Evolutionary conservation across 1,140 invertebrate species (phyloP), one percentile per base, ranked within the genome.

Genomic region (Pachyrhynchus sulphureomaculatus): DNA sequence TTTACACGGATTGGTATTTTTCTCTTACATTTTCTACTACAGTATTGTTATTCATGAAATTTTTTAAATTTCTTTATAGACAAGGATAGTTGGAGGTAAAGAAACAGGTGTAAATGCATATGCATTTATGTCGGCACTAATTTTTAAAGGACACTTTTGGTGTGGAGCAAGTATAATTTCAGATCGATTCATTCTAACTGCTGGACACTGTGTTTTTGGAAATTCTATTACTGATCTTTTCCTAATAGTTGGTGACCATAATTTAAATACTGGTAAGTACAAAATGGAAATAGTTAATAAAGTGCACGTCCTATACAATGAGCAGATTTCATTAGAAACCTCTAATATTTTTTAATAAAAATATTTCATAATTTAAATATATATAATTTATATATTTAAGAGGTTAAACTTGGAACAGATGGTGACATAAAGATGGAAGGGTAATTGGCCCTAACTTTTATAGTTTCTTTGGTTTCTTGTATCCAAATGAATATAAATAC

Each of bases 151-250:
- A 2, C 23, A 66, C 0, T 60, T 85, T 0, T 82, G 79, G 61
- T 91, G 89, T 68, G 89, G 88, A 0, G 83, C 76, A 0, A 81
- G 81, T 1, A 83, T 92, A 49, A 82, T 91, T 23, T 77, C 80
- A n/a, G 51, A 72, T 0, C 72, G 72, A 23, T 85, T 85, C 73
- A 78, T 87, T 2, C 2, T 91, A 1, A 85, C 88, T 0, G 89
- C 89, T 0, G 88, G 85, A 0, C 88, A 90, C 68, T 90, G 88
- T 66, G 3, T 85, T 2, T 2, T 9, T 0, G 64, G 61, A 0
- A 66, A 65, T 13, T 1, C 23, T 23, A 0, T 64, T 0, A 15
- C 17, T 2, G 17, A 73, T 12, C 15, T 81, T 0, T 78, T 66
- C 0, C 67, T 86, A 0, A 58, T 87, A 0, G 80, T 85, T 12